Conservation (phyloP, 2,113 vertebrate genomes). For the Acanthisitta chloris region DNA sequence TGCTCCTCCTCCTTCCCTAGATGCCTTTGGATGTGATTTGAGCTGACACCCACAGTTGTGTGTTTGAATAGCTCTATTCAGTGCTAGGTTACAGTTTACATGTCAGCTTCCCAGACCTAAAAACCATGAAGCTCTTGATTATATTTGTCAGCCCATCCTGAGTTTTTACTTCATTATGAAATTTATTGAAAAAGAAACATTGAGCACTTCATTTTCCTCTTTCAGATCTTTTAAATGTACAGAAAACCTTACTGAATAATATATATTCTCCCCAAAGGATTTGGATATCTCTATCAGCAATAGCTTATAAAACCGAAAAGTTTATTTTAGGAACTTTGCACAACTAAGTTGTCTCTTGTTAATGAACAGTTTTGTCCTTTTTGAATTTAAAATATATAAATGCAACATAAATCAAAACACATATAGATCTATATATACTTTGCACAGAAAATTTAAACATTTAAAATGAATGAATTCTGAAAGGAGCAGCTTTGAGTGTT, state of each 20-base stretch:
- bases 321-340: neutral
- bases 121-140: conserved; percentile 23
- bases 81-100: conserved; percentile 30
- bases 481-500: conserved; percentile 49
- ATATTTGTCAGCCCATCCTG: conserved; percentile 43
- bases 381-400: conserved; percentile 1
- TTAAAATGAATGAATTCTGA: conserved; percentile 47
- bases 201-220: neutral
- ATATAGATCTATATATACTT: neutral
- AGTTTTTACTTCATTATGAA: conserved; percentile 34
- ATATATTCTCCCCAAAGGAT: neutral
- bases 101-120: neutral
- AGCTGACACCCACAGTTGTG: conserved; percentile 26
- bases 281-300: neutral
- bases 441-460: neutral
- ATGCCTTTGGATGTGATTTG: conserved; percentile 1
- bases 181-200: conserved; percentile 21
- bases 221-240: neutral
- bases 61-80: conserved; percentile 35
- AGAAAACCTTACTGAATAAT: neutral
- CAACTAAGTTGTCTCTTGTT: neutral
- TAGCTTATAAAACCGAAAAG: neutral
- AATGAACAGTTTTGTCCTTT: neutral
- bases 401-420: neutral
- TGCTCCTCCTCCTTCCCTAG: neutral